Percentiles rank a stretch among this genome's conserved stretches.
phyloP scores from a whole-genome alignment of 2,113 vertebrate species.

The Actinemys pallida region DNA sequence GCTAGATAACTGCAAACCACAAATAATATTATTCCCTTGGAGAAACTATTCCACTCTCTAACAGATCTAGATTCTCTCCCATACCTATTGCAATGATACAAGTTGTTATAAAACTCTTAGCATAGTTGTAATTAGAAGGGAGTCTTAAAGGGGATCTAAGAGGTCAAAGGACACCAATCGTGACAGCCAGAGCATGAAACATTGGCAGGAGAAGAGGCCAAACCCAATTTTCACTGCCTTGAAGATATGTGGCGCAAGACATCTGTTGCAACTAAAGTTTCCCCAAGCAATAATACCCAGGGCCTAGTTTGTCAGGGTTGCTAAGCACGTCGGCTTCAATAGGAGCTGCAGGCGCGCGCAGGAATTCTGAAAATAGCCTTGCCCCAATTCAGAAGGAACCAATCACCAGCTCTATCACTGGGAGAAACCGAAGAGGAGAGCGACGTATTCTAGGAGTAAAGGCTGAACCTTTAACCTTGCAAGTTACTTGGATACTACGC shows the following conservation, averaged over 20 bases:
- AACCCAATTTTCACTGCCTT: not conserved
- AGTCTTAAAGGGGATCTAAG: not conserved
- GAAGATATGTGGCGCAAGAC: not conserved
- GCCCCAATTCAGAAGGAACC: not conserved
- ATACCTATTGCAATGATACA: not conserved
- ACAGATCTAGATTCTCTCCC: not conserved
- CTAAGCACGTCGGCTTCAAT: not conserved
- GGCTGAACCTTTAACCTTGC: not conserved
- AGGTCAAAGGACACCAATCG: not conserved
- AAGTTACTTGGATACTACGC: not conserved
- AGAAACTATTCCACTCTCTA: not conserved
- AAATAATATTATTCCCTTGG: not conserved
- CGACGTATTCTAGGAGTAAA: not conserved
- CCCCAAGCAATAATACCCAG: not conserved
- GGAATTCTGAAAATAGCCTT: not conserved
- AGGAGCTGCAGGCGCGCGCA: fast-evolving
- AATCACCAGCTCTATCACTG: not conserved
- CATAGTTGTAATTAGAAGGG: not conserved
- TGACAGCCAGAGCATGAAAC: not conserved
- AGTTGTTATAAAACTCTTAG: not conserved
- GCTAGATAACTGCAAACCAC: not conserved
- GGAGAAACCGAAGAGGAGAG: not conserved
- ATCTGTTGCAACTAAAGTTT: not conserved
- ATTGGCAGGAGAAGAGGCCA: not conserved
- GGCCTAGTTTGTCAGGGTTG: not conserved